These are phyloP conservation scores for Raja brachyura DNA, from an alignment of 2,113 vertebrate genomes.

Conservation along the genomic window DNA sequence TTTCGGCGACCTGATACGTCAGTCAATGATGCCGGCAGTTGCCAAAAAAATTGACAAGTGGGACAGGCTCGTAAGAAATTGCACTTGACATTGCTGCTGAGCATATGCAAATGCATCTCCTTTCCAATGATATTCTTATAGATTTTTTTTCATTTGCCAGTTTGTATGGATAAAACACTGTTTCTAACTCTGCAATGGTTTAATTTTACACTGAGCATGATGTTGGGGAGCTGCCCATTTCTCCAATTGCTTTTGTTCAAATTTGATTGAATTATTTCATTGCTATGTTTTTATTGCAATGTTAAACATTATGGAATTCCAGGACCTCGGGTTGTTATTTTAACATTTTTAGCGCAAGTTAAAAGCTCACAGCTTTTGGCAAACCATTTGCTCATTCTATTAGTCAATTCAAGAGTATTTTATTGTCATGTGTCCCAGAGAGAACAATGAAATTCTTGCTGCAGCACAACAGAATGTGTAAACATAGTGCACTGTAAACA, in stretches of 20 bases:
- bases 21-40: too few relatives aligned
- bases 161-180: neutral
- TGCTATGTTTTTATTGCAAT: neutral
- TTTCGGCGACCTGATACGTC: too few relatives aligned
- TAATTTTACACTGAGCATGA: neutral
- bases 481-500: too few relatives aligned
- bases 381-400: neutral
- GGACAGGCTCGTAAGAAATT: neutral
- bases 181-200: neutral
- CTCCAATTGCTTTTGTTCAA: neutral
- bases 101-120: neutral
- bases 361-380: neutral
- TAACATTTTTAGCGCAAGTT: neutral
- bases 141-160: neutral
- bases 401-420: too few relatives aligned
- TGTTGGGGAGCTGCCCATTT: neutral
- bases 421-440: too few relatives aligned
- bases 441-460: too few relatives aligned
- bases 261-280: neutral
- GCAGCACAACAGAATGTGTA: too few relatives aligned
- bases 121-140: neutral
- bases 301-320: neutral
- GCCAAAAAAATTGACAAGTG: too few relatives aligned
- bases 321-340: neutral
- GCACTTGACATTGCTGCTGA: neutral